These are phyloP conservation scores for Bradypodion pumilum DNA, from an alignment of 2,797 vertebrate species.

Conservation along the genomic window DNA sequence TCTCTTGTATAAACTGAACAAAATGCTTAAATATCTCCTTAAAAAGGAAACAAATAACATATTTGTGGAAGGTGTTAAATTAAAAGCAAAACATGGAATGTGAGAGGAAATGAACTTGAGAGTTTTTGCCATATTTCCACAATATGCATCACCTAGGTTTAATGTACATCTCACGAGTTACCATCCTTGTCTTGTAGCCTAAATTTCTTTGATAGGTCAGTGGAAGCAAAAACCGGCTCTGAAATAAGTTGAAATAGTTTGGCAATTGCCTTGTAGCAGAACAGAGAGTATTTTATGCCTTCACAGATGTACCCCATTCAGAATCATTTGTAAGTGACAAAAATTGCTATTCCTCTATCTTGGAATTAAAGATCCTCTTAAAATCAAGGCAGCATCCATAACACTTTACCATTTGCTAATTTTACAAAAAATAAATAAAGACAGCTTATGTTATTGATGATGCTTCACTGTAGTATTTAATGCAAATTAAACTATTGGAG, in stretches of 20 bases:
- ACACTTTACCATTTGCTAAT: background rate
- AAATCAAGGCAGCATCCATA: background rate
- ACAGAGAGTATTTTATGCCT: background rate
- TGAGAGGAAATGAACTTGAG: background rate
- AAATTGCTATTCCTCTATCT: background rate
- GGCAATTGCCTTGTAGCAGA: background rate
- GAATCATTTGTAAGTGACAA: background rate
- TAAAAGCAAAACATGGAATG: background rate
- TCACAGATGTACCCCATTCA: background rate
- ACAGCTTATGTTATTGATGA: background rate
- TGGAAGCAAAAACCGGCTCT: background rate
- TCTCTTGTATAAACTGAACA: too few relatives aligned
- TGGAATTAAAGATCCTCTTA: background rate
- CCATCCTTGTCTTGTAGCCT: background rate
- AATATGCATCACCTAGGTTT: background rate
- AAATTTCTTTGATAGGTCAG: background rate
- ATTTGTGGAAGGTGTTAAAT: too few relatives aligned
- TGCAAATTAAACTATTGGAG: background rate
- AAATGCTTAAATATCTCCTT: too few relatives aligned
- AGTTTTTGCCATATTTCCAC: background rate
- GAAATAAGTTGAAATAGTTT: background rate
- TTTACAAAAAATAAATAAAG: background rate
- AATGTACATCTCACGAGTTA: background rate
- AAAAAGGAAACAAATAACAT: too few relatives aligned
- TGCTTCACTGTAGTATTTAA: background rate